These are phyloP conservation scores for Drosophila subquinaria DNA, from an alignment of 2,888 invertebrate genomes.

Conservation along the genomic window DNA sequence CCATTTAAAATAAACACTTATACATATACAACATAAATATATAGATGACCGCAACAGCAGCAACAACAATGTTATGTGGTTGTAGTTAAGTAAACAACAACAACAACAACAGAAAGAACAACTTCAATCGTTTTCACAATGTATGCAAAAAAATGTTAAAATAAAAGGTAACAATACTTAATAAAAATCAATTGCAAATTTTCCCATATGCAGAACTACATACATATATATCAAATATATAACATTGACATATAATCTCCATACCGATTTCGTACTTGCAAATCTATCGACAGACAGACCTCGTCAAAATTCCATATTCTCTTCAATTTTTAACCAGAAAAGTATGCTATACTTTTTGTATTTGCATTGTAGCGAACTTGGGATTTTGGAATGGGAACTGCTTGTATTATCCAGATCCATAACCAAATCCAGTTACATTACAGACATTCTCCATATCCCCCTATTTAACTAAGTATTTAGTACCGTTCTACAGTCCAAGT, in stretches of 20 bases:
- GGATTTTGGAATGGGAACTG: background rate
- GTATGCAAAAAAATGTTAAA: slow-evolving; percentile 19
- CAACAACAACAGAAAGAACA: background rate
- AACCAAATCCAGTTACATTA: slow-evolving; percentile 6
- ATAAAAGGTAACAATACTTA: background rate
- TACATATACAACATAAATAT: slow-evolving; percentile 35
- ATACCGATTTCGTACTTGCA: slow-evolving; percentile 6
- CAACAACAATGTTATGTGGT: slow-evolving; percentile 25
- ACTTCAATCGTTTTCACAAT: slow-evolving; percentile 29
- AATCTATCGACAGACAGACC: background rate
- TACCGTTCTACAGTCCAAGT: slow-evolving; percentile 59
- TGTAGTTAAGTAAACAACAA: slow-evolving; percentile 5
- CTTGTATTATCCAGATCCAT: background rate
- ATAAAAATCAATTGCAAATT: background rate
- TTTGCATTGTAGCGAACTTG: background rate
- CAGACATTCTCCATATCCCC: slow-evolving; percentile 2
- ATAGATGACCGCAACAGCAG: slow-evolving; percentile 23
- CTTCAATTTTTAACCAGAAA: background rate
- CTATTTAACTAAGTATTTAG: slow-evolving; percentile 42
- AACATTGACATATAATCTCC: slow-evolving; percentile 15
- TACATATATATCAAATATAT: slow-evolving; percentile 6
- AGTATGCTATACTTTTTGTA: background rate
- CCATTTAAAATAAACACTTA: slow-evolving; percentile 51
- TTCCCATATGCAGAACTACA: slow-evolving; percentile 9
- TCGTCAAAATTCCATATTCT: background rate